Percentiles rank a stretch among this genome's conserved stretches.
phyloP scores from a whole-genome alignment of 2,113 vertebrate genomes.

The Verasper variegatus region DNA sequence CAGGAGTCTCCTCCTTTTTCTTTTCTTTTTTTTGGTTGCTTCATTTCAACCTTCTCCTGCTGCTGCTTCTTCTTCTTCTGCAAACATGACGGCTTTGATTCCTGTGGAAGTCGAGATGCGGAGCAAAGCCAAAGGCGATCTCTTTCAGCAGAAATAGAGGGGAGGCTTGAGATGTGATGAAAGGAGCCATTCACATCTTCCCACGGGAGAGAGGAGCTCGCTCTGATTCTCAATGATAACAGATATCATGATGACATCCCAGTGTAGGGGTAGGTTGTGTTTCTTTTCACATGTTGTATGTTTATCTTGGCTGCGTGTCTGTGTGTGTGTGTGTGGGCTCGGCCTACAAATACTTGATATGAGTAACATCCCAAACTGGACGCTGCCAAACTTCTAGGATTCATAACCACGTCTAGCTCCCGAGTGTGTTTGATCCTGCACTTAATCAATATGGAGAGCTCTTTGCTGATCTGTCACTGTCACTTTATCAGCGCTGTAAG shows the following conservation, averaged over 20 bases:
- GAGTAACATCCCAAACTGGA: not conserved
- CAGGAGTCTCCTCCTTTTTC: constrained; percentile 17
- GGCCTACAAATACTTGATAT: not conserved
- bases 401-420: constrained; percentile 10
- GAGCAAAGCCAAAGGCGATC: constrained; percentile 42
- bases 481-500: constrained; percentile 31
- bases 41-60: constrained; percentile 8
- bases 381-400: constrained; percentile 36
- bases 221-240: constrained; percentile 53
- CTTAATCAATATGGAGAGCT: constrained; percentile 50
- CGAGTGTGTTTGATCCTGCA: constrained; percentile 33
- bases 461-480: constrained; percentile 43
- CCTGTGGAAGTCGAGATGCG: constrained; percentile 31
- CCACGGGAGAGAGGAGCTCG: constrained; percentile 41
- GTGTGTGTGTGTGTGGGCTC: constrained; percentile 12
- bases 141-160: constrained; percentile 38
- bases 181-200: constrained; percentile 59
- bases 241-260: constrained; percentile 61
- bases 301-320: not conserved
- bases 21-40: not conserved
- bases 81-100: constrained; percentile 58
- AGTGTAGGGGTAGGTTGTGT: constrained; percentile 63
- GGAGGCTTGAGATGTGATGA: constrained; percentile 55
- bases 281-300: not conserved
- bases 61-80: not conserved